Evolutionary conservation across 2,888 invertebrate genomes (phyloP), one percentile per base, ranked within the genome.

Genomic region (Mimumesa dahlbomi): DNA sequence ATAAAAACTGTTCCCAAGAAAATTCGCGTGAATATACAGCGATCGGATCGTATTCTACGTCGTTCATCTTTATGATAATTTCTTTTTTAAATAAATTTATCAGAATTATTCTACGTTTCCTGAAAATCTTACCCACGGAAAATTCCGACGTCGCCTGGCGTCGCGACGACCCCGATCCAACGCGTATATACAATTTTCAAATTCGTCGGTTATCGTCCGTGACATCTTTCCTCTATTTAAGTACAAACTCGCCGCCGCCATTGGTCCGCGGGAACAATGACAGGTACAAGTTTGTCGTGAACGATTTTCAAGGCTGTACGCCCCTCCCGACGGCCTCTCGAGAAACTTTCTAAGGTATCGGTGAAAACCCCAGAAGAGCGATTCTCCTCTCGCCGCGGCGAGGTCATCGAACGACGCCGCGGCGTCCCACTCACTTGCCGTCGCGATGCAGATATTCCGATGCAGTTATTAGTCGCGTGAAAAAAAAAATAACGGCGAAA

Each of bases 401-500:
- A 74, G 74, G 74, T 77, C 74, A 64, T 74, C 74, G 76, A 78
- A 78, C 78, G 77, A 63, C 19, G 62, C 38, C 42, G 36, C 18
- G n/a, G 25, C 75, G 57, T 50, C 58, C 76, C 67, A 53, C 50
- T 67, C 69, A 25, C 52, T 62, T 59, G 43, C 25, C 29, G 54
- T 19, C 46, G 16, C 46, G 34, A 42, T 46, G 34, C 43, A 48
- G 16, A 58, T 58, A n/a, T 34, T 25, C n/a, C n/a, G n/a, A 29
- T 45, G 40, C 40, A 40, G 40, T 58, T 58, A 40, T 36, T 34
- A 46, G 7, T 46, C 46, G 5, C 29, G 29, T 3, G 7, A 7
- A 25, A 7, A 25, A 7, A 25, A 7, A 25, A 7, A 25, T 3
- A 25, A n/a, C n/a, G n/a, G n/a, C n/a, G n/a, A n/a, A n/a, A n/a